Evolutionary conservation across 2,113 vertebrate species (phyloP).

Genomic region (Protobothrops mucrosquamatus): DNA sequence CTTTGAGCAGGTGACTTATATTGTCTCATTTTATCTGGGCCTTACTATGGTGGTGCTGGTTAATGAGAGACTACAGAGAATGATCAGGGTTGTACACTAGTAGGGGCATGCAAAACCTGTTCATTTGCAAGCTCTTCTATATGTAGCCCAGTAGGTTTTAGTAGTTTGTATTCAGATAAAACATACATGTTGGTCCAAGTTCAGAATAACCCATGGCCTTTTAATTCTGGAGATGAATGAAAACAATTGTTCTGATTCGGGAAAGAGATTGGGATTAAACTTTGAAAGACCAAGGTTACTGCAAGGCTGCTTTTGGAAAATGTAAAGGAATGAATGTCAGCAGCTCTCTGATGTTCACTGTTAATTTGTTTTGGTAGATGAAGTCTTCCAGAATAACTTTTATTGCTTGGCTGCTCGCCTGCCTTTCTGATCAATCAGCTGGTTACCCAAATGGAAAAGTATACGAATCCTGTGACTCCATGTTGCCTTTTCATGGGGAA

Average conservation of each 20-base stretch:
- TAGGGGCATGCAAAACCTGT: background rate
- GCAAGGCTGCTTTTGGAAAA: background rate
- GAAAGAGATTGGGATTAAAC: background rate
- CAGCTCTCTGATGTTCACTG: background rate
- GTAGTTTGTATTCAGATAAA: background rate
- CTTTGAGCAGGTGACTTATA: background rate
- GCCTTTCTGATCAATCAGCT: slow-evolving; percentile 32
- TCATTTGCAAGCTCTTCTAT: background rate
- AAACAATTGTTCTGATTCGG: background rate
- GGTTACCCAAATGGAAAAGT: slow-evolving; percentile 75
- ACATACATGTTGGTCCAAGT: background rate
- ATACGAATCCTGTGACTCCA: slow-evolving; percentile 68
- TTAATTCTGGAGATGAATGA: background rate
- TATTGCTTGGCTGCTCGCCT: slow-evolving; percentile 38
- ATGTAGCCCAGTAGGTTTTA: background rate
- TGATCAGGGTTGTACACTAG: background rate
- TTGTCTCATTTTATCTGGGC: background rate
- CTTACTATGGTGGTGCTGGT: too few relatives aligned
- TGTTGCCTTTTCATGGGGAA: slow-evolving; percentile 74
- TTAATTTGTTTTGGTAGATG: slow-evolving; percentile 63
- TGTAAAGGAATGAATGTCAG: background rate
- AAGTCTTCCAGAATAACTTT: slow-evolving; percentile 21
- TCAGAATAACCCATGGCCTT: background rate
- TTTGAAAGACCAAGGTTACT: background rate
- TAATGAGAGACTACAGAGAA: background rate